Base-by-base conservation (phyloP, 2,888 invertebrate genomes). In the Adelphocoris suturalis region DNA sequence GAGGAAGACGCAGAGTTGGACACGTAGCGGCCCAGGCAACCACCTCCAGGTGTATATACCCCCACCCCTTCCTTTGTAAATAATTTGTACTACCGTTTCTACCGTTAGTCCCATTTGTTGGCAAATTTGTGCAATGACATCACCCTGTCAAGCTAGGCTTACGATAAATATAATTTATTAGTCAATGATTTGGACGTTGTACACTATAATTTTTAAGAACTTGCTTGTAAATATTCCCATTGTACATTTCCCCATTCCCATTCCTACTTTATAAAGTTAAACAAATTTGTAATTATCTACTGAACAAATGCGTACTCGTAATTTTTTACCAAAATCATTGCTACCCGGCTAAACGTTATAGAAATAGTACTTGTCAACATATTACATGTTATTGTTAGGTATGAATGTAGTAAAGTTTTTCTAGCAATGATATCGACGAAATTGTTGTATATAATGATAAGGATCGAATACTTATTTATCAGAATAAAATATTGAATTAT, bases 1-100 rank as follows among this genome's bases (percentile, higher is more conserved):
- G 97, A 97, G 93, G 97, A 97, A 93, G 97, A 97, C 94, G 95
- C 97, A 92, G 97, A 97, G 0, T 76, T 90, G 27, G 90, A 90
- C n/a, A 90, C 90, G 86, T 90, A 90, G 90, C 90, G 47, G n/a
- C 85, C 82, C 82, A 48, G 23, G 14, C 82, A 27, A 23, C 52
- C 52, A 1, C 48, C 48, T 48, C 27, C 82, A 19, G 28, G 16
- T 52, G 52, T 52, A 52, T 52, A 52, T 52, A 52, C 52, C 12
- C 82, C 52, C 52, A 11, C 82, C 27, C 52, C 82, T 13, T 2
- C 48, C 52, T 82, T 48, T 82, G 82, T 82, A 82, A 52, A 82
- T 82, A 82, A 82, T 27, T 82, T 52, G 14, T 82, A 78, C 19
- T 46, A 78, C 37, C 78, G 78, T 78, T 78, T 47, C 46, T 46